Conservation (phyloP, 2,888 invertebrate genomes). For the Drosophila fulvimacula region DNA sequence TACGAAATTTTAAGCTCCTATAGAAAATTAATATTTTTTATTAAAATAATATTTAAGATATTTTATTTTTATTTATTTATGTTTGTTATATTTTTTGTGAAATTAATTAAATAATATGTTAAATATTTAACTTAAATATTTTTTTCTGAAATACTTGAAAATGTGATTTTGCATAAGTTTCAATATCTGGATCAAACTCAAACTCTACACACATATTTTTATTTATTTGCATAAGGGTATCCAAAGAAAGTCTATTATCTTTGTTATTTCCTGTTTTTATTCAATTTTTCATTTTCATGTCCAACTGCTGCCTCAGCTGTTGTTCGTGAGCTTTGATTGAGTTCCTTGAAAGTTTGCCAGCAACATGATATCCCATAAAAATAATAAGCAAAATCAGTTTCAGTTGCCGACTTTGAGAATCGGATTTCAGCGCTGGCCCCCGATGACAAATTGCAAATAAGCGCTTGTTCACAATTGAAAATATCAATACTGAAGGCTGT, state of each 20-base stretch:
- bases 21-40: not conserved
- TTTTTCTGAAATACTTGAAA: too few species aligned
- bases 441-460: constrained; percentile 73
- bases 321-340: constrained; percentile 35
- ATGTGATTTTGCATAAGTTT: not conserved
- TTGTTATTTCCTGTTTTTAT: constrained; percentile 2
- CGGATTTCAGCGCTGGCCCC: constrained; percentile 50
- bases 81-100: too few species aligned
- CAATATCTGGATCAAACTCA: not conserved
- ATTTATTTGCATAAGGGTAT: constrained; percentile 1
- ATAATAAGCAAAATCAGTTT: constrained; percentile 49
- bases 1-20: not conserved
- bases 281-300: constrained; percentile 18
- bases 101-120: not conserved
- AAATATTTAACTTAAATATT: too few species aligned
- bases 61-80: not conserved
- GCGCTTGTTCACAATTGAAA: constrained; percentile 37
- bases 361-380: constrained; percentile 36
- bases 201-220: not conserved
- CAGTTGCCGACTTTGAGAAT: constrained; percentile 44
- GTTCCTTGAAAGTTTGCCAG: constrained; percentile 49
- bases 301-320: constrained; percentile 55
- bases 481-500: constrained; percentile 30
- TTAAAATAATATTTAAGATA: not conserved
- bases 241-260: not conserved